Conservation (phyloP, 2,113 vertebrate species). For the Ginglymostoma cirratum region DNA sequence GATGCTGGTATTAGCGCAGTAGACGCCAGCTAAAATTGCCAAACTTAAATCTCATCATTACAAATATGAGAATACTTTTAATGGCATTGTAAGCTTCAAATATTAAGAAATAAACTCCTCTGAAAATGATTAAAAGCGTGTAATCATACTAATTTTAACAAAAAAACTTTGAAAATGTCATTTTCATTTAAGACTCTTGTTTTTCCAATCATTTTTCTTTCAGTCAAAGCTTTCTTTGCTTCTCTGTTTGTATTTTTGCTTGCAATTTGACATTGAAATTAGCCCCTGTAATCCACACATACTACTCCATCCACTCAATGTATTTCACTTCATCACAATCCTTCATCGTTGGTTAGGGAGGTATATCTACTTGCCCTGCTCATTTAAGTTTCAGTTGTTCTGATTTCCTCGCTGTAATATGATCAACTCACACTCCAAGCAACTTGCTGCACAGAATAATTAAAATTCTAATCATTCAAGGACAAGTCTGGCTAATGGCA, state of each 20-base stretch:
- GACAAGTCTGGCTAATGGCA: neutral
- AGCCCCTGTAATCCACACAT: neutral
- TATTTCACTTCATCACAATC: neutral
- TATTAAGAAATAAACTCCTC: neutral
- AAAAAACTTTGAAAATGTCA: neutral
- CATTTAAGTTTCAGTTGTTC: neutral
- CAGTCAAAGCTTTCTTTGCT: neutral
- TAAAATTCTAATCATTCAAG: neutral
- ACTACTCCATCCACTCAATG: neutral
- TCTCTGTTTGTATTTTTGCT: neutral
- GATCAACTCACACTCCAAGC: neutral
- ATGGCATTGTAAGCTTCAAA: neutral
- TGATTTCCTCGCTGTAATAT: neutral
- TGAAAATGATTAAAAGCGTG: neutral
- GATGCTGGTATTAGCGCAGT: neutral
- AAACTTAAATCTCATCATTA: neutral
- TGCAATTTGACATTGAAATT: neutral
- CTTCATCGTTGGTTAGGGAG: neutral
- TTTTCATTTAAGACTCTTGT: neutral
- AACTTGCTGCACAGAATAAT: neutral
- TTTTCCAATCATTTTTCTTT: neutral
- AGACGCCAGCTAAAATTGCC: neutral
- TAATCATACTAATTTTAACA: neutral
- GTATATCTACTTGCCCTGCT: neutral
- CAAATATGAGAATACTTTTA: neutral